Percentiles rank a stretch among this genome's conserved stretches.
These are phyloP conservation scores for Incurvaria masculella DNA, from an alignment of 2,888 invertebrate genomes.

Conservation along the genomic window DNA sequence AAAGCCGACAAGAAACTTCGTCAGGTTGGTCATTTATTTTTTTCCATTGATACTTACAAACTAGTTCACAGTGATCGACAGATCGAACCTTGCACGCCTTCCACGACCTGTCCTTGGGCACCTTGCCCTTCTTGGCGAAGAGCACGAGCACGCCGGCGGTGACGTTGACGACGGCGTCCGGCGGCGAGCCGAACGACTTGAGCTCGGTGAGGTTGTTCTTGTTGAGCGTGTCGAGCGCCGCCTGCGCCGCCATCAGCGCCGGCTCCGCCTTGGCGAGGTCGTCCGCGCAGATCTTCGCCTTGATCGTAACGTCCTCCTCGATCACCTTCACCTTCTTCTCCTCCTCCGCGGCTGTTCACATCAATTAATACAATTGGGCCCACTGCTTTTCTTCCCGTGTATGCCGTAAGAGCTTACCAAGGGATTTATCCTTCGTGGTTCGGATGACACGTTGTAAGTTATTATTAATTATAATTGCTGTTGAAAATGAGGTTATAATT, in stretches of 20 bases:
- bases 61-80: too few species aligned
- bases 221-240: conserved; percentile 87
- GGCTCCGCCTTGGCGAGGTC: conserved; percentile 92
- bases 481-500: too few species aligned
- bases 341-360: conserved; percentile 72
- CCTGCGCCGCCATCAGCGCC: conserved; percentile 83
- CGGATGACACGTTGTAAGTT: too few species aligned
- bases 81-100: conserved; percentile 77
- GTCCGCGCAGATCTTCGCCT: conserved; percentile 81
- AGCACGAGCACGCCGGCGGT: conserved; percentile 85
- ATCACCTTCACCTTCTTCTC: conserved; percentile 88
- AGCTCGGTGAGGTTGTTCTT: conserved; percentile 92
- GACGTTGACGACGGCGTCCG: conserved; percentile 83
- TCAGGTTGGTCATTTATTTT: too few species aligned
- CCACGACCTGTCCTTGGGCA: conserved; percentile 92
- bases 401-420: too few species aligned
- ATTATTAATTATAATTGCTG: too few species aligned
- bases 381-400: too few species aligned
- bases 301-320: conserved; percentile 82
- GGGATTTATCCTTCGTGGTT: too few species aligned
- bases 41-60: not conserved
- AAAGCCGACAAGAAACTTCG: too few species aligned
- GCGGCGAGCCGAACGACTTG: conserved; percentile 91
- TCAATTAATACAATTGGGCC: too few species aligned
- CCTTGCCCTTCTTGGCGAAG: conserved; percentile 77